Percentiles rank a stretch among this genome's conserved stretches.
phyloP scores from a whole-genome alignment of 30 jellyfish, hydroid and myxozoan species.

The Cassiopea andromeda region DNA sequence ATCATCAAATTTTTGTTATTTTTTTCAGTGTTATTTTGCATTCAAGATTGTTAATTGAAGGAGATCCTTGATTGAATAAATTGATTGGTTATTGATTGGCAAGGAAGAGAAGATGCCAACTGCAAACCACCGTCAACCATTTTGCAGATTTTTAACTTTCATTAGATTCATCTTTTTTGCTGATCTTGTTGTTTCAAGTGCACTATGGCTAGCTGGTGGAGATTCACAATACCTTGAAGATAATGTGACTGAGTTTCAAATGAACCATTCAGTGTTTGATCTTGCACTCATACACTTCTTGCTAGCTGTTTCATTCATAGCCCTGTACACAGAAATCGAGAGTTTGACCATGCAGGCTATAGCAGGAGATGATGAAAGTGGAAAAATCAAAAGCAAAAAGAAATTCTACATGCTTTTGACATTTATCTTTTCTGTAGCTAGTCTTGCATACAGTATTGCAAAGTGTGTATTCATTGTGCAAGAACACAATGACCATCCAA shows the following conservation, averaged over 20 bases:
- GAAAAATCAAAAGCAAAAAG: neutral
- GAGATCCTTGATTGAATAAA: neutral
- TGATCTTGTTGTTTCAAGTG: constrained; percentile 56
- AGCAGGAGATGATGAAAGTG: constrained; percentile 7
- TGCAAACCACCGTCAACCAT: constrained; percentile 25
- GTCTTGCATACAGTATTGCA: constrained; percentile 65
- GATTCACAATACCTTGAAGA: constrained; percentile 67
- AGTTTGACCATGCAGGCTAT: constrained; percentile 15
- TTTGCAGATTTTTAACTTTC: constrained; percentile 43
- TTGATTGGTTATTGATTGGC: neutral
- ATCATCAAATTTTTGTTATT: neutral
- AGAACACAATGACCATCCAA: constrained; percentile 23
- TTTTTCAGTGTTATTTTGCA: neutral
- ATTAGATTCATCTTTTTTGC: constrained; percentile 41
- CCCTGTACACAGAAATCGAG: constrained; percentile 61
- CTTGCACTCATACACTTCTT: constrained; percentile 76
- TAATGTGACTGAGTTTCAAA: constrained; percentile 63
- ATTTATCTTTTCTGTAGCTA: constrained; percentile 22
- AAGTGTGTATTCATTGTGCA: constrained; percentile 60
- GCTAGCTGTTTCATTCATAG: constrained; percentile 50
- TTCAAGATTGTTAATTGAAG: neutral
- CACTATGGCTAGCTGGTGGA: constrained; percentile 78
- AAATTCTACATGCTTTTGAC: constrained; percentile 1
- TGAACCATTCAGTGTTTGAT: constrained; percentile 77
- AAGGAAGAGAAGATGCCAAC: constrained; percentile 15